A percentile compares a stretch with the other conserved stretches of the same genome.
phyloP scores from a whole-genome alignment of 2,888 invertebrate genomes.

The Drosophila barbarae region DNA sequence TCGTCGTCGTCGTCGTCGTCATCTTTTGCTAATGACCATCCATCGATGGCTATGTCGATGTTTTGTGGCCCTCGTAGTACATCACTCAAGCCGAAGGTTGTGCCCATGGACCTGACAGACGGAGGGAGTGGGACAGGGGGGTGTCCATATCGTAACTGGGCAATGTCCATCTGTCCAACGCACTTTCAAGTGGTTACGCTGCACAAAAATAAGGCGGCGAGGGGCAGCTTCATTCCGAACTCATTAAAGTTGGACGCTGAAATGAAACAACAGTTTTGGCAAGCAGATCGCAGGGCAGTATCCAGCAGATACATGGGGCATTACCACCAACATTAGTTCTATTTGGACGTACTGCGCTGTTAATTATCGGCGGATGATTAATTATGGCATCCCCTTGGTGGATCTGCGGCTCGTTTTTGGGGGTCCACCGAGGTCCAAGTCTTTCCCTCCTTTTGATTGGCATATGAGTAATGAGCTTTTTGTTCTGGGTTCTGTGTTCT shows the following conservation, averaged over 20 bases:
- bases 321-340: slow-evolving; percentile 49
- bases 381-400: slow-evolving; percentile 53
- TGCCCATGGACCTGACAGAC: slow-evolving; percentile 28
- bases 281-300: slow-evolving; percentile 42
- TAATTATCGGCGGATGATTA: slow-evolving; percentile 73
- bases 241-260: slow-evolving; percentile 35
- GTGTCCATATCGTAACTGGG: slow-evolving; percentile 25
- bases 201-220: slow-evolving; percentile 42
- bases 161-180: slow-evolving; percentile 49
- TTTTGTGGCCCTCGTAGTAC: slow-evolving; percentile 54
- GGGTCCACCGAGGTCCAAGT: slow-evolving; percentile 11
- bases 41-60: slow-evolving; percentile 50
- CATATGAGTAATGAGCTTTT: slow-evolving; percentile 75
- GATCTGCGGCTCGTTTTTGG: slow-evolving; percentile 50
- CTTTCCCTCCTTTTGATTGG: slow-evolving; percentile 56
- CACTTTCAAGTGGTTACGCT: slow-evolving; percentile 55
- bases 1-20: slow-evolving; percentile 73
- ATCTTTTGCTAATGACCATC: slow-evolving; percentile 74
- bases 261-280: slow-evolving; percentile 57
- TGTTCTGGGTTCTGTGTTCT: slow-evolving; percentile 48
- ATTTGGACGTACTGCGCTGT: slow-evolving; percentile 63
- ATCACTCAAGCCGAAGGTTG: slow-evolving; percentile 62
- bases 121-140: slow-evolving; percentile 4
- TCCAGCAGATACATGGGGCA: slow-evolving; percentile 51
- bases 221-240: slow-evolving; percentile 31